Conservation (phyloP, 2,797 vertebrate species). For the Enteromius anoplus region DNA sequence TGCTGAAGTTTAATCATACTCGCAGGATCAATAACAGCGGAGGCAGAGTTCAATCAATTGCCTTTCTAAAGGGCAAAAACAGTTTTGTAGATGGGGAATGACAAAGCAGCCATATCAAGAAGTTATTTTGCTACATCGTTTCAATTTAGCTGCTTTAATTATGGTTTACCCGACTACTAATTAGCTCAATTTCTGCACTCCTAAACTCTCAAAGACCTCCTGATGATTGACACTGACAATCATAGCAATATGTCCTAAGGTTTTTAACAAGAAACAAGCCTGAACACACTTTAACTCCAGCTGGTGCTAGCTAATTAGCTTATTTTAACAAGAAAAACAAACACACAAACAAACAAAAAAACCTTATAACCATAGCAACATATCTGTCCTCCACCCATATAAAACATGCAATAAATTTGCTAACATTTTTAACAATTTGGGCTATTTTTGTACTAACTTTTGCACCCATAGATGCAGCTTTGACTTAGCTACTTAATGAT, state of each 20-base stretch:
- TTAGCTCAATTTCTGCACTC: not conserved
- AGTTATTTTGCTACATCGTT: not conserved
- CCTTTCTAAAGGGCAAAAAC: constrained; percentile 16
- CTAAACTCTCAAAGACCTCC: not conserved
- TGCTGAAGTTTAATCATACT: not conserved
- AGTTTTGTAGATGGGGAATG: not conserved
- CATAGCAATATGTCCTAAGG: not conserved
- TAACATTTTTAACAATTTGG: not conserved
- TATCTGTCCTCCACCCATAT: not conserved
- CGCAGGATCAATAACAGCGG: constrained; percentile 3
- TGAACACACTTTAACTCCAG: not conserved
- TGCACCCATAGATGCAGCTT: not conserved
- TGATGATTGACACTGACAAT: not conserved
- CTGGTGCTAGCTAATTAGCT: not conserved
- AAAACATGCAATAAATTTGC: not conserved
- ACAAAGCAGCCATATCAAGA: not conserved
- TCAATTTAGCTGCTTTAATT: not conserved
- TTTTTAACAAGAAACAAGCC: not conserved
- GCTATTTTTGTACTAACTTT: constrained; percentile 7
- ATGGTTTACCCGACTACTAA: not conserved
- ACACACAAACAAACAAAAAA: not conserved
- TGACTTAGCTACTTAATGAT: not conserved
- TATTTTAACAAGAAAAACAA: not conserved
- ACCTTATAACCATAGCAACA: not conserved
- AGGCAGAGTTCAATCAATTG: not conserved